Conservation (phyloP, 1,140 invertebrate species). For the Pogonomyrmex barbatus region DNA sequence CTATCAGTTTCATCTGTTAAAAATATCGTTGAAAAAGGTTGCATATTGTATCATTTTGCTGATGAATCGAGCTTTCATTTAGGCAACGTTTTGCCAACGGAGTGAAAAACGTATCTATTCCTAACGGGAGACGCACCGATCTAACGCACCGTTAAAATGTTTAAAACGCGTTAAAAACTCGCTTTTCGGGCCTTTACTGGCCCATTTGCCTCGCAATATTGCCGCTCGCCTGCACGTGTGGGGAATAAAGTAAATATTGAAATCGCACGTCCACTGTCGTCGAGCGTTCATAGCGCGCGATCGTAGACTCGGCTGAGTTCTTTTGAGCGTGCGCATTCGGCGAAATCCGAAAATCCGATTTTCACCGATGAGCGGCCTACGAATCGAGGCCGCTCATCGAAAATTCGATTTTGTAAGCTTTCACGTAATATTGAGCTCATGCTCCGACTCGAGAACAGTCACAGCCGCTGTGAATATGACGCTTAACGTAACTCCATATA, state of each 20-base stretch:
- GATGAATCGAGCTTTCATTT: slow-evolving; percentile 14
- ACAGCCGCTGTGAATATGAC: slow-evolving; percentile 47
- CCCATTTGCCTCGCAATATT: slow-evolving; percentile 29
- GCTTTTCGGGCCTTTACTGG: slow-evolving; percentile 20
- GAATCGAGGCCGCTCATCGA: slow-evolving; percentile 69
- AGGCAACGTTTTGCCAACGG: not conserved
- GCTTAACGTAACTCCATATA: slow-evolving; percentile 56
- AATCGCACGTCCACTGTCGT: slow-evolving; percentile 40
- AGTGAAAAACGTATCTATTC: slow-evolving; percentile 18
- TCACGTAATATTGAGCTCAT: slow-evolving; percentile 71
- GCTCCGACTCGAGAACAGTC: slow-evolving; percentile 22
- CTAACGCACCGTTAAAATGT: slow-evolving; percentile 32
- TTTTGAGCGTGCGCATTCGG: slow-evolving; percentile 68
- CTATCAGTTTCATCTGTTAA: not conserved
- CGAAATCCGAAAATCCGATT: slow-evolving; percentile 75
- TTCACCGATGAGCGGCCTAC: slow-evolving; percentile 50
- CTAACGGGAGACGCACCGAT: not conserved
- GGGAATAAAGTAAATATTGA: slow-evolving; percentile 68
- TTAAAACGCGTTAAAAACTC: slow-evolving; percentile 38
- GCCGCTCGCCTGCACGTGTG: not conserved
- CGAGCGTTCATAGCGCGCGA: slow-evolving; percentile 21
- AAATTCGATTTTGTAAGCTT: slow-evolving; percentile 75
- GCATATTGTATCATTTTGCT: not conserved
- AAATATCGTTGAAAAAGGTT: slow-evolving; percentile 4
- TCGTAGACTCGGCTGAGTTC: slow-evolving; percentile 60